phyloP scores from a whole-genome alignment of 2,888 invertebrate species.

The Lomographa bimaculata region DNA sequence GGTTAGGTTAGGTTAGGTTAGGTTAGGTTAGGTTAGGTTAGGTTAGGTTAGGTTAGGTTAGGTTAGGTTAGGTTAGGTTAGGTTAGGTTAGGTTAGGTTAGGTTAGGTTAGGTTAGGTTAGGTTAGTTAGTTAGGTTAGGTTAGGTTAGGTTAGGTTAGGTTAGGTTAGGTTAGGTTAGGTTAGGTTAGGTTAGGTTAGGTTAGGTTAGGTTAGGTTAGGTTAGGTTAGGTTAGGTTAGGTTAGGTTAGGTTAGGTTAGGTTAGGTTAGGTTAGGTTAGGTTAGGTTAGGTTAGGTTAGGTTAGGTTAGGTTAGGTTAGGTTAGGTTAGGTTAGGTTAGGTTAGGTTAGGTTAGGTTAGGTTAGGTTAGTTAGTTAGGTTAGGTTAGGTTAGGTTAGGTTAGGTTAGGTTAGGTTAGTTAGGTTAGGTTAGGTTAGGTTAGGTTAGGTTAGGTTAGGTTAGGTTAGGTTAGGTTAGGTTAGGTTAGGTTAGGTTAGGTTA shows the following conservation, averaged over 20 bases:
- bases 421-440: constrained; percentile 11
- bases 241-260: constrained; percentile 19
- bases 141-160: too few relatives aligned
- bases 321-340: constrained; percentile 20
- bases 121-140: too few relatives aligned
- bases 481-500: constrained; percentile 8
- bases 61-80: too few relatives aligned
- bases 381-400: constrained; percentile 11
- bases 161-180: too few relatives aligned
- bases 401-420: constrained; percentile 11
- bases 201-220: constrained; percentile 14
- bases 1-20: too few relatives aligned
- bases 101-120: too few relatives aligned
- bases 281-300: constrained; percentile 19
- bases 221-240: constrained; percentile 14
- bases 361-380: constrained; percentile 10
- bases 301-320: constrained; percentile 16
- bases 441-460: constrained; percentile 11
- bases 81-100: too few relatives aligned
- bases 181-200: constrained; percentile 14
- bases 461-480: constrained; percentile 11
- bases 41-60: too few relatives aligned
- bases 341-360: constrained; percentile 17
- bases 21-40: too few relatives aligned
- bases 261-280: constrained; percentile 20